Conservation (phyloP, 2,797 vertebrate genomes). For the Notoglanidium macrostoma region DNA sequence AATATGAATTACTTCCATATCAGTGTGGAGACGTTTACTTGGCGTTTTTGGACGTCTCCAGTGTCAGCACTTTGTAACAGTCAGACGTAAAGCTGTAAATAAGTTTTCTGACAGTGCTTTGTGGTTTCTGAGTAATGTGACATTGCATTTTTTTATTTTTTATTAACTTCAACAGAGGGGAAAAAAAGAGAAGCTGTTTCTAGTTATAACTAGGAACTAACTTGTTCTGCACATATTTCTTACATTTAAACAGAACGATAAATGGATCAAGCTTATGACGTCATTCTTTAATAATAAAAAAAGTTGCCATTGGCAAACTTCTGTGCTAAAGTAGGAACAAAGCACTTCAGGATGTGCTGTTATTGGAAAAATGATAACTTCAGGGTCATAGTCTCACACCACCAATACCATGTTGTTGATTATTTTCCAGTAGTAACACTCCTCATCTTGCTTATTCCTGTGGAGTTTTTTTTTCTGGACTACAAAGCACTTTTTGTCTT, state of each 20-base stretch:
- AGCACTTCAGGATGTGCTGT: not conserved
- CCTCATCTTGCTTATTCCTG: not conserved
- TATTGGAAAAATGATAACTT: not conserved
- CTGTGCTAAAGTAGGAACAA: not conserved
- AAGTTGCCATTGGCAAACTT: not conserved
- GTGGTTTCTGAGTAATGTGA: not conserved
- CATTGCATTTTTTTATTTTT: not conserved
- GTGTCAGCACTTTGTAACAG: not conserved
- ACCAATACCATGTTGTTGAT: not conserved
- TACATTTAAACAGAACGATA: not conserved
- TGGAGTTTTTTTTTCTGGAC: not conserved
- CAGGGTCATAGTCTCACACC: not conserved
- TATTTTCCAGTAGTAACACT: not conserved
- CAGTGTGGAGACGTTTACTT: not conserved
- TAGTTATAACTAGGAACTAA: not conserved
- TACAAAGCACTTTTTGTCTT: not conserved
- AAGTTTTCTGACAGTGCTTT: not conserved
- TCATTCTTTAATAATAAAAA: not conserved
- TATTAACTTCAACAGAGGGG: not conserved
- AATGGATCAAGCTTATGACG: not conserved
- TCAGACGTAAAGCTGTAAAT: not conserved
- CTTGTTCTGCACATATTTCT: not conserved
- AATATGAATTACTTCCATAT: not conserved
- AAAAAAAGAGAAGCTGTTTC: not conserved
- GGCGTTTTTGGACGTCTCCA: not conserved